Percentiles rank a stretch among this genome's conserved stretches.
Conservation (phyloP, 2,888 invertebrate genomes). For the Clitarchus hookeri region DNA sequence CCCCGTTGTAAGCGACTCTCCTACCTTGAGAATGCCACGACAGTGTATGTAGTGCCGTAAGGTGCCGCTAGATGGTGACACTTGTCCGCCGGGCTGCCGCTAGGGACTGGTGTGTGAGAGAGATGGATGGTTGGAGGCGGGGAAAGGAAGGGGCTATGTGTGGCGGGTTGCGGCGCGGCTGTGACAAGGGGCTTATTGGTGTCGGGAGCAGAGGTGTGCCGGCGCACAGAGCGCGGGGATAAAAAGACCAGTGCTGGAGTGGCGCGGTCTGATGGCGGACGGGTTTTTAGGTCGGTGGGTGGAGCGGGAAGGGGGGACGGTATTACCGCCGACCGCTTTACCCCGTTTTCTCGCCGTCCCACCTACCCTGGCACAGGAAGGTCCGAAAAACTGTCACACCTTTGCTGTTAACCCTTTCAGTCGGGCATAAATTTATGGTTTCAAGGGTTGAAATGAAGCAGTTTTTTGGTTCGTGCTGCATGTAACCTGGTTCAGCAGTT, state of each 20-base stretch:
- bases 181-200: conserved; percentile 14
- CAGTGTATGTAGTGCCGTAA: neutral
- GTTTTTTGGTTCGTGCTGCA: no score
- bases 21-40: neutral
- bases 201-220: neutral
- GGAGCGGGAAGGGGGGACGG: neutral
- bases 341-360: neutral
- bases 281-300: neutral
- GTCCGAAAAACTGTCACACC: neutral
- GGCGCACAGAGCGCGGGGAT: neutral
- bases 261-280: neutral
- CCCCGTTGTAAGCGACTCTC: no score
- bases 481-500: no score
- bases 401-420: neutral
- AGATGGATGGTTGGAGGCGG: neutral
- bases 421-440: no score
- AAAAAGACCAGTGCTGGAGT: neutral
- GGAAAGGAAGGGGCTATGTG: neutral
- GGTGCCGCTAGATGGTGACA: neutral
- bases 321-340: neutral
- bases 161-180: neutral
- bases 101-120: no score
- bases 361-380: neutral
- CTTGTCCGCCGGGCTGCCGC: neutral
- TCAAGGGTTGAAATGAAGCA: no score